Evolutionary conservation across 2,797 vertebrate genomes (phyloP).

Genomic region (Avahi laniger): DNA sequence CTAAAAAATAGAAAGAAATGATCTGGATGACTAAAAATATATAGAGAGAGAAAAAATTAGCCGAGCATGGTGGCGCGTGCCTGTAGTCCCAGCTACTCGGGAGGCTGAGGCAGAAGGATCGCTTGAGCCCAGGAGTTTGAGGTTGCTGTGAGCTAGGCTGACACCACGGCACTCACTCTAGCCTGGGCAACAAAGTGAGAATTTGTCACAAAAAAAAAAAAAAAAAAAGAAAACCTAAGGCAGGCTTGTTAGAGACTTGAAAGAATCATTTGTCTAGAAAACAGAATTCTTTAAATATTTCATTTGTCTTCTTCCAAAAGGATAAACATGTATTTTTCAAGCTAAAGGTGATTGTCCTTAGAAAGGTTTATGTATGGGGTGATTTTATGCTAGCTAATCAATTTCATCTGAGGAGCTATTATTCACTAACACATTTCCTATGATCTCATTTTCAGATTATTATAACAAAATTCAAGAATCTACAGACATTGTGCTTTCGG

Average conservation of each 20-base stretch:
- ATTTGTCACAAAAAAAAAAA: too few species aligned
- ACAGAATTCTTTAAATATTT: conserved; percentile 60
- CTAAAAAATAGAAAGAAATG: too few species aligned
- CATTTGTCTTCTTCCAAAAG: conserved; percentile 41
- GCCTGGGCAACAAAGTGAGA: too few species aligned
- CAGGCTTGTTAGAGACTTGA: background rate
- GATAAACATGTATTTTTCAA: conserved; percentile 54
- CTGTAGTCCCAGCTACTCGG: too few species aligned
- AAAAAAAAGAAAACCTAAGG: background rate
- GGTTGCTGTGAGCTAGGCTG: too few species aligned
- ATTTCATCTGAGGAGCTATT: conserved; percentile 18
- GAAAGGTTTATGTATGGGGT: conserved; percentile 45
- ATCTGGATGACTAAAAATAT: too few species aligned
- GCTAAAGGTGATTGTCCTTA: conserved; percentile 14
- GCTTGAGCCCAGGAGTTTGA: too few species aligned
- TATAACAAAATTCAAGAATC: conserved; percentile 33
- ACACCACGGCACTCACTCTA: too few species aligned
- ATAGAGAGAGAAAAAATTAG: too few species aligned
- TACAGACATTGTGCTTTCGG: background rate
- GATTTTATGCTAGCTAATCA: conserved; percentile 28
- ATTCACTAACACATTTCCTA: conserved; percentile 52
- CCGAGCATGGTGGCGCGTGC: too few species aligned
- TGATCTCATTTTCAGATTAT: conserved; percentile 63
- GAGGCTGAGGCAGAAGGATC: too few species aligned
- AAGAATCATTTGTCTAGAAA: conserved; percentile 55